Conservation (phyloP, 2,113 vertebrate genomes). For the Zosterops japonicus region DNA sequence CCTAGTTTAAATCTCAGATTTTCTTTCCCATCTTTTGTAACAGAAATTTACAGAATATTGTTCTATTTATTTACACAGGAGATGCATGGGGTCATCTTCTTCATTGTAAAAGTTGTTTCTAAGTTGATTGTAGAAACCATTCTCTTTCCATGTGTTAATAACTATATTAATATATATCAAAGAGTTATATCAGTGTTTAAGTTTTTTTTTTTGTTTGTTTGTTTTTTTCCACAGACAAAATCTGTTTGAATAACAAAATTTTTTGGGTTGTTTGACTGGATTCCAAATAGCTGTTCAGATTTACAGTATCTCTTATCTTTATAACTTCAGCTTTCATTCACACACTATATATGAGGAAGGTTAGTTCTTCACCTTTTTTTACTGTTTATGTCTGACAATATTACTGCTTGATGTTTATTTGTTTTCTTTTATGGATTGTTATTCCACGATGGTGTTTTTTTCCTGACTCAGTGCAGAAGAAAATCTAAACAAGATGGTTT, state of each 20-base stretch:
- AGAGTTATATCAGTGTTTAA: not conserved
- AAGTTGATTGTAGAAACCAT: not conserved
- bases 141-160: not conserved
- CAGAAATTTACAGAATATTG: not conserved
- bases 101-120: not conserved
- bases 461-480: not conserved
- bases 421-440: not conserved
- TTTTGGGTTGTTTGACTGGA: not conserved
- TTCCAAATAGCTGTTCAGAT: not conserved
- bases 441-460: not conserved
- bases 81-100: not conserved
- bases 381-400: rapidly evolving
- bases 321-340: not conserved
- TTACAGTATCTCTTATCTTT: not conserved
- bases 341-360: not conserved
- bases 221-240: not conserved
- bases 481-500: not conserved
- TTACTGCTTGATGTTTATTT: not conserved
- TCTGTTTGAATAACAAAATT: not conserved
- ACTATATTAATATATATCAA: not conserved
- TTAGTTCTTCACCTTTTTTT: not conserved
- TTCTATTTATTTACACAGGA: not conserved
- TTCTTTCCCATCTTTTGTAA: not conserved
- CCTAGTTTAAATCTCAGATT: not conserved
- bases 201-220: too few relatives aligned